Evolutionary conservation across 2,888 invertebrate species (phyloP), one percentile per base, ranked within the genome.

Genomic region (Ophion ventricosus): DNA sequence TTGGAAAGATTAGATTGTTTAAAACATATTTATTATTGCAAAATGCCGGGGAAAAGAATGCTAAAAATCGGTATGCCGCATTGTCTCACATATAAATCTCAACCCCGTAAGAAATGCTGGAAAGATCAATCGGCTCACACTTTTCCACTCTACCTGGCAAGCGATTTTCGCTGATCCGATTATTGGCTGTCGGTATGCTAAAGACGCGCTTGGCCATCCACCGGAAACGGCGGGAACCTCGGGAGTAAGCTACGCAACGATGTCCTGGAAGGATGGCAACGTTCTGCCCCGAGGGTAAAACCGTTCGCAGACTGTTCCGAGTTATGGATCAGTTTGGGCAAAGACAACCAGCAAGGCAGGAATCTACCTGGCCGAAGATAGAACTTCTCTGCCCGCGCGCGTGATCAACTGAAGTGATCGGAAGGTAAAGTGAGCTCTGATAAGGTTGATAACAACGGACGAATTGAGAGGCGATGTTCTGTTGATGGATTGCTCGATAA

Each of bases 321-420:
- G 25, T n/a, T 25, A 29, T 17, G 14, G 23, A 64, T 17, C 17
- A 20, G 54, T 54, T 56, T n/a, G 3, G 25, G 11, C 1, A 66
- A 14, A 14, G 25, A 26, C 5, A n/a, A n/a, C 25, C 25, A 2
- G 1, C 10, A n/a, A n/a, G n/a, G 49, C 8, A 77, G 83, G 43
- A 69, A 84, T 77, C 84, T 84, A 35, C 57, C 10, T 84, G 80
- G 81, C 73, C 84, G 77, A 49, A 17, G 69, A 26, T 73, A 59
- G 81, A 82, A 20, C 14, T 5, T 49, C 14, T 17, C 17, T 49
- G 57, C 23, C 25, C 57, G 57, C 20, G n/a, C 26, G 57, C 20
- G n/a, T n/a, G n/a, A 54, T 26, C 72, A 11, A 25, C 49, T 11
- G 8, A 2, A 56, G 57, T 11, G n/a, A 11, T 5, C 11, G 49